Conservation (phyloP, 2,113 vertebrate species). For the Chunga burmeisteri region DNA sequence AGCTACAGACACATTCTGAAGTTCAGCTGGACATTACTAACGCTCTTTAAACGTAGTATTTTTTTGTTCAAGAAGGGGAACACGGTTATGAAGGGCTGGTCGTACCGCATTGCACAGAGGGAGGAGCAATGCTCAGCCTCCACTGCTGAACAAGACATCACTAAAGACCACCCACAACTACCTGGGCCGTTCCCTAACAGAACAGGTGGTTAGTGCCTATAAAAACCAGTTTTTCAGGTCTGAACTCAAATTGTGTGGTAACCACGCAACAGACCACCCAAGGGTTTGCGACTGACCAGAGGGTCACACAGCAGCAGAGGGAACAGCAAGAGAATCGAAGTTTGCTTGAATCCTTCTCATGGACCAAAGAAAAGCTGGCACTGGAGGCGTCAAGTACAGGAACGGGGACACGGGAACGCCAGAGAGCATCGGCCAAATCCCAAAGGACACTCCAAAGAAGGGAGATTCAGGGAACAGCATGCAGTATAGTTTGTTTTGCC, state of each 20-base stretch:
- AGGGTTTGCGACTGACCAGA: background rate
- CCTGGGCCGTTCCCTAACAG: background rate
- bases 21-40: background rate
- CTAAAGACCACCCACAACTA: background rate
- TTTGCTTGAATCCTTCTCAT: background rate
- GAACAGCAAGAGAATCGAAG: background rate
- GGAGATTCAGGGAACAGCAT: background rate
- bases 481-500: background rate
- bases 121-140: background rate
- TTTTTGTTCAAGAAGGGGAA: no score
- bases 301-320: background rate
- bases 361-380: background rate
- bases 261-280: slow-evolving; percentile 50
- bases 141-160: background rate
- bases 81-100: no score
- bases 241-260: slow-evolving; percentile 11
- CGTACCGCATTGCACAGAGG: background rate
- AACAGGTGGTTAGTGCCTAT: background rate
- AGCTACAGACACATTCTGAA: background rate
- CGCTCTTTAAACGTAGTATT: background rate
- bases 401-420: background rate
- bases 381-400: background rate
- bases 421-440: background rate
- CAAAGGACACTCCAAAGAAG: background rate
- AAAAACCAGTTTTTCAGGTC: slow-evolving; percentile 61